Percentiles rank a stretch among this genome's conserved stretches.
Conservation (phyloP, 2,888 invertebrate genomes). For the Synanthedon myopaeformis region DNA sequence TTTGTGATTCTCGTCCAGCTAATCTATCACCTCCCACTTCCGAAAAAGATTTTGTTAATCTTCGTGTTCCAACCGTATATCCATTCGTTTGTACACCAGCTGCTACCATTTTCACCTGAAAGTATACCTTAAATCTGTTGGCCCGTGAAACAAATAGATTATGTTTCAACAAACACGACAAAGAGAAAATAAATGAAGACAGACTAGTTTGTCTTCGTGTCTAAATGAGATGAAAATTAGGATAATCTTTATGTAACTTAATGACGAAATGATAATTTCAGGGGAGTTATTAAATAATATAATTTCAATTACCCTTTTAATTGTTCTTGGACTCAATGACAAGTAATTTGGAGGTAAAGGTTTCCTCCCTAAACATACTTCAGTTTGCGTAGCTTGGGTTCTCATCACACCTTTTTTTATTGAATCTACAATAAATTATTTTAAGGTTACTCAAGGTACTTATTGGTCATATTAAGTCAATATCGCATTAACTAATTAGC, state of each 20-base stretch:
- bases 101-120: slow-evolving; percentile 86
- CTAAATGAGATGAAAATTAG: too few species aligned
- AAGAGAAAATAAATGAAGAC: slow-evolving; percentile 1
- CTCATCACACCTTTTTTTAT: slow-evolving; percentile 88
- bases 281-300: neutral
- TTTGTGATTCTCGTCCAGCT: slow-evolving; percentile 37
- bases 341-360: slow-evolving; percentile 77
- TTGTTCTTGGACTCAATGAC: slow-evolving; percentile 83
- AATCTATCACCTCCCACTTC: slow-evolving; percentile 72
- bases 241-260: too few species aligned
- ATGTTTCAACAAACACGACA: neutral
- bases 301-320: slow-evolving; percentile 73
- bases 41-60: slow-evolving; percentile 85
- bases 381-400: slow-evolving; percentile 93
- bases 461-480: too few species aligned
- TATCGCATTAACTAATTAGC: too few species aligned
- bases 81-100: slow-evolving; percentile 93
- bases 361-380: slow-evolving; percentile 78
- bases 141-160: neutral
- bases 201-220: neutral
- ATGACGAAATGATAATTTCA: neutral
- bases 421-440: slow-evolving; percentile 72
- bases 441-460: too few species aligned
- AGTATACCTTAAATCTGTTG: slow-evolving; percentile 1
- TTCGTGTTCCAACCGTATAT: slow-evolving; percentile 70